phyloP scores from a whole-genome alignment of 23 tunicate species.

The Aplidium turbinatum region DNA sequence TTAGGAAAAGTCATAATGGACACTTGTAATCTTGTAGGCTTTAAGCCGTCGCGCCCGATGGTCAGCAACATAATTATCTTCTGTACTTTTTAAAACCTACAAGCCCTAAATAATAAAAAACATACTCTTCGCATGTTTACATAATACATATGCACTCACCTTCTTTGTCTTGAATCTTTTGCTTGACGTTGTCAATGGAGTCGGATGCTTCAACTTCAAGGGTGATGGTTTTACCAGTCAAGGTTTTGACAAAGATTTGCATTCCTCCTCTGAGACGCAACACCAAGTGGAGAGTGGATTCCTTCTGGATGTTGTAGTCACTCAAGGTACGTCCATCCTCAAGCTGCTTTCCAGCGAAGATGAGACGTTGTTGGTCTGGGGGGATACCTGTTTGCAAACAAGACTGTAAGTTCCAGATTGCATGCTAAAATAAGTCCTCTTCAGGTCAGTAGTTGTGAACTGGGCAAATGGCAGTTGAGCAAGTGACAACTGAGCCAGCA shows the following conservation, averaged over 20 bases:
- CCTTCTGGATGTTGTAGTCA: conserved; percentile 95
- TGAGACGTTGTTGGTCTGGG: conserved; percentile 87
- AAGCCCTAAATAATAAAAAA: no score
- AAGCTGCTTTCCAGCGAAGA: conserved; percentile 93
- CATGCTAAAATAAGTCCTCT: no score
- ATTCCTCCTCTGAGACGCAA: conserved; percentile 84
- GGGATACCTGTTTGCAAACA: conserved; percentile 37
- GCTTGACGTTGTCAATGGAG: conserved; percentile 75
- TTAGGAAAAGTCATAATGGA: no score
- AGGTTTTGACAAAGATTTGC: conserved; percentile 79
- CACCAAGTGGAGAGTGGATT: conserved; percentile 88
- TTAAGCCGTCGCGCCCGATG: no score
- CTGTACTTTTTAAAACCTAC: no score
- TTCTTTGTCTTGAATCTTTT: conserved; percentile 86
- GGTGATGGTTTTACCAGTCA: conserved; percentile 83
- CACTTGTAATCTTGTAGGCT: no score
- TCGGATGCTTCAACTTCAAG: conserved; percentile 75
- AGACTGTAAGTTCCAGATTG: background rate
- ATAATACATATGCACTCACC: conserved; percentile 30
- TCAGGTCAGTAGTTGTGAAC: no score
- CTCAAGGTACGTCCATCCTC: conserved; percentile 90
- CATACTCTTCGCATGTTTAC: no score
- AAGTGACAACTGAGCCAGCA: no score
- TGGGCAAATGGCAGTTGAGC: no score
- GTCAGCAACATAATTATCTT: no score